Evolutionary conservation across 2,888 invertebrate genomes (phyloP), one percentile per base, ranked within the genome.

Genomic region (Agrotis exclamationis): DNA sequence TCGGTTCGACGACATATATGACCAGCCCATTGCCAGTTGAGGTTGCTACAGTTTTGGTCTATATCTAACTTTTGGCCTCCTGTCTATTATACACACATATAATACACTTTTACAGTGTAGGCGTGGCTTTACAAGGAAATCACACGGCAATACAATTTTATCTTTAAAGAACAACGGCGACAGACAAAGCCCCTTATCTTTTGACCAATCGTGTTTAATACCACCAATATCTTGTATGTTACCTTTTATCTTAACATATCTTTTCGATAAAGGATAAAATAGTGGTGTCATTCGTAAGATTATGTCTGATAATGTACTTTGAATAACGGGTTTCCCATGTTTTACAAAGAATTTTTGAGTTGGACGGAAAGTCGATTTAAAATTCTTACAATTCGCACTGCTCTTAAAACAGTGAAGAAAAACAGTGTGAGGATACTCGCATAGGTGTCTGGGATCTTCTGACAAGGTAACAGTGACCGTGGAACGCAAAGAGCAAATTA

Each of bases 171-270:
- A 24, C 20, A 20, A 18, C 53, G 33, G 39, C 20, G 50, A 9
- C 16, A 24, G 22, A 70, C 53, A 70, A 63, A 54, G 39, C 18
- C 2, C 14, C 11, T 33, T 47, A 71, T 71, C 74, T 13, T 47
- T 16, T 7, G 20, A 47, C 5, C 7, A 62, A 47, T 74, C 18
- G 24, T 74, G 14, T 3, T 39, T 71, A 71, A 24, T 74, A 24
- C 24, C 24, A n/a, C 63, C 45, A 74, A 74, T 71, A 74, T 63
- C 33, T 24, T 33, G 33, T 33, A 60, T 1, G n/a, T n/a, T 59
- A 28, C 3, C 20, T 20, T 22, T n/a, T 45, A 72, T 70, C n/a
- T 45, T 13, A 28, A 3, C 44, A 4, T 51, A 51, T 70, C 33
- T 71, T 39, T 44, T 18, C 3, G 57, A 71, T 71, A 70, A 51